phyloP scores from a whole-genome alignment of 2,797 vertebrate species.

The Platyrinchus mystaceus region DNA sequence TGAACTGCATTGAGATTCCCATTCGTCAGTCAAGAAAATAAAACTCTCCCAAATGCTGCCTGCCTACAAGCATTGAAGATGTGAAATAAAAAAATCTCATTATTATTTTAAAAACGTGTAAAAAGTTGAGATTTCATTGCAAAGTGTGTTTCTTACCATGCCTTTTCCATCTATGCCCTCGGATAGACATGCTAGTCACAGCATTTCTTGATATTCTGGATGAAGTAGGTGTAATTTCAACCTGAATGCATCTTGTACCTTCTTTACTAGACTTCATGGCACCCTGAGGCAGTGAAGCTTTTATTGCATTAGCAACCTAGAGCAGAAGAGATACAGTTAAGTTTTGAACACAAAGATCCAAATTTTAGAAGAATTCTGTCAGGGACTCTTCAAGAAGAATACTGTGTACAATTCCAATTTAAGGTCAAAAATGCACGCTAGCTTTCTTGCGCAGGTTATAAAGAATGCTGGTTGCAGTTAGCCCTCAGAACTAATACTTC shows the following conservation, averaged over 20 bases:
- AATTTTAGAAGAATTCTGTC: not conserved
- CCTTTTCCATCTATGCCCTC: conserved; percentile 98
- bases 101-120: not conserved
- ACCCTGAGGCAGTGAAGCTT: conserved; percentile 89
- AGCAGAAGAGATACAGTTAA: conserved; percentile 20
- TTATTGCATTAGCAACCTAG: conserved; percentile 97
- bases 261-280: conserved; percentile 92
- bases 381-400: not conserved
- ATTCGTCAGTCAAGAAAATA: not conserved
- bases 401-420: not conserved
- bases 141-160: conserved; percentile 84
- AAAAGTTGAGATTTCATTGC: not conserved
- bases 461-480: not conserved
- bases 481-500: not conserved
- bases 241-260: conserved; percentile 92
- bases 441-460: not conserved
- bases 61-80: not conserved
- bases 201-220: conserved; percentile 98
- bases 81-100: not conserved
- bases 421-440: not conserved
- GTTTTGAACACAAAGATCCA: conserved; percentile 26
- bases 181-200: conserved; percentile 96
- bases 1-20: not conserved
- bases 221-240: conserved; percentile 96
- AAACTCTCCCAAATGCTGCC: not conserved